Evolutionary conservation across 1,140 invertebrate genomes (phyloP).

Genomic region (Lasioglossum baleicum): DNA sequence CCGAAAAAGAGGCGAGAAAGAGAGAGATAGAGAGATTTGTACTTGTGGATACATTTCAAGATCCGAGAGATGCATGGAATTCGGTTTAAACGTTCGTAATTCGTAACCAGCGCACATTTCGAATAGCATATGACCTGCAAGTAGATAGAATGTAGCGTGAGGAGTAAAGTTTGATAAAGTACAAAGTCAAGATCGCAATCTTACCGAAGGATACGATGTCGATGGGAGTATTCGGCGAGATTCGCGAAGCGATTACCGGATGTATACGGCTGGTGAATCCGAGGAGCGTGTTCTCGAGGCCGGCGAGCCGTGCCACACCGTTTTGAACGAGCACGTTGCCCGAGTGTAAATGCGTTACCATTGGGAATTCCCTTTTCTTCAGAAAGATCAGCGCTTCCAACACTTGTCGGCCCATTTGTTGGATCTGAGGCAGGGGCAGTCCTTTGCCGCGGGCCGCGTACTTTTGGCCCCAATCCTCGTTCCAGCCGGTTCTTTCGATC

Average conservation of each 20-base stretch:
- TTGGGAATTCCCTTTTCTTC: conserved; percentile 92
- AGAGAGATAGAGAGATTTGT: conserved; percentile 45
- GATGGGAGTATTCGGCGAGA: conserved; percentile 80
- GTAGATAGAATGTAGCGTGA: conserved; percentile 16
- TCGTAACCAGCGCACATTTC: conserved; percentile 95
- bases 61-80: conserved; percentile 86
- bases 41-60: conserved; percentile 88
- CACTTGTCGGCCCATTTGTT: conserved; percentile 92
- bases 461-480: conserved; percentile 86
- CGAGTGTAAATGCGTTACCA: conserved; percentile 91
- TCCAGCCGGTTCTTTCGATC: conserved; percentile 82
- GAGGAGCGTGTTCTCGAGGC: conserved; percentile 91
- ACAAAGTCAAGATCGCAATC: conserved; percentile 11
- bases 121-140: conserved; percentile 88
- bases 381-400: conserved; percentile 93
- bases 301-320: conserved; percentile 90
- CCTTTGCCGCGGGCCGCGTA: conserved; percentile 85
- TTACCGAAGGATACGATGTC: conserved; percentile 90
- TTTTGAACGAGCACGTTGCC: conserved; percentile 95
- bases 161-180: neutral
- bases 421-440: conserved; percentile 88
- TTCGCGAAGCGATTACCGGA: conserved; percentile 81
- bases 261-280: conserved; percentile 86
- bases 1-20: neutral
- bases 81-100: conserved; percentile 86